These are phyloP conservation scores for Myopa tessellatipennis DNA, from an alignment of 2,888 invertebrate species.

Conservation along the genomic window DNA sequence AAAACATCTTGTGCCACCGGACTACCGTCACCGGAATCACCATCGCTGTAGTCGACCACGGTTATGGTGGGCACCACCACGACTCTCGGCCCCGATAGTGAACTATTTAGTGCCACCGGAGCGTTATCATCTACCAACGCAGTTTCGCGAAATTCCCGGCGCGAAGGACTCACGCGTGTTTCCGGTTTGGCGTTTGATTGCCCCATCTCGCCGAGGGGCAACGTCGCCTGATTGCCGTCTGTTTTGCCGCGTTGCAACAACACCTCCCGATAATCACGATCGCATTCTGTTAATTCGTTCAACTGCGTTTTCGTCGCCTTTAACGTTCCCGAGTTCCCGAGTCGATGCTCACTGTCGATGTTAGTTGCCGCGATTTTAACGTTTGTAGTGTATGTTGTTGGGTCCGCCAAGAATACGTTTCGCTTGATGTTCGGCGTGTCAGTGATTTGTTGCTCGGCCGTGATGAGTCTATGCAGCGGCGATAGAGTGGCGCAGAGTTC, in stretches of 20 bases:
- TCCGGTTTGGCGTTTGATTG: constrained; percentile 59
- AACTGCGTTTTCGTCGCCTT: constrained; percentile 45
- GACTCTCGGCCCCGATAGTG: constrained; percentile 21
- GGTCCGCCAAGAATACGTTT: constrained; percentile 45
- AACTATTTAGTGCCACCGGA: background rate
- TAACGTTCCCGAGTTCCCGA: constrained; percentile 39
- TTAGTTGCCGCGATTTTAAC: constrained; percentile 17
- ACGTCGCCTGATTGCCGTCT: constrained; percentile 49
- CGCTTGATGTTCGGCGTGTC: constrained; percentile 57
- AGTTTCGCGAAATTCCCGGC: constrained; percentile 60
- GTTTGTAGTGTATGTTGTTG: background rate
- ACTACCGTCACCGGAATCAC: constrained; percentile 44
- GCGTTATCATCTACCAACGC: constrained; percentile 40
- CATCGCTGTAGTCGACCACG: constrained; percentile 61
- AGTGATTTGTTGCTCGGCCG: constrained; percentile 50
- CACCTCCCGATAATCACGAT: constrained; percentile 50
- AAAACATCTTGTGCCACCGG: constrained; percentile 57
- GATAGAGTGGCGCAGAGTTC: constrained; percentile 34
- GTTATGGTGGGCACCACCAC: constrained; percentile 61
- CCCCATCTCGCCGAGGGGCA: constrained; percentile 53
- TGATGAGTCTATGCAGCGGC: constrained; percentile 39
- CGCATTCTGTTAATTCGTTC: constrained; percentile 55
- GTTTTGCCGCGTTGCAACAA: constrained; percentile 44
- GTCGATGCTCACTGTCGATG: constrained; percentile 33
- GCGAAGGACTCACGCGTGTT: constrained; percentile 48